These are phyloP conservation scores for Cheilosia urbana DNA, from an alignment of 2,888 invertebrate genomes.

Conservation along the genomic window DNA sequence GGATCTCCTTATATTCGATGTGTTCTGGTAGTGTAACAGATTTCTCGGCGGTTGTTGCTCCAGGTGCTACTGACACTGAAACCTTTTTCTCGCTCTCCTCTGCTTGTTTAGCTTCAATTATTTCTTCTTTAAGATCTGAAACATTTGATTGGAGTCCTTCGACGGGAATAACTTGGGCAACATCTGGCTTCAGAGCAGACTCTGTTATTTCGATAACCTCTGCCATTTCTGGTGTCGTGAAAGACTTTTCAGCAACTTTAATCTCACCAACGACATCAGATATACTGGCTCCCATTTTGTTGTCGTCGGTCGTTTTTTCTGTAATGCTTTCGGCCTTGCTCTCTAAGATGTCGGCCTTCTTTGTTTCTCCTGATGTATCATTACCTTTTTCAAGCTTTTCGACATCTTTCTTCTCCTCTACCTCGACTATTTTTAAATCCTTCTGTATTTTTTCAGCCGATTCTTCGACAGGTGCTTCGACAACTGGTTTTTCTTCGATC, in stretches of 20 bases:
- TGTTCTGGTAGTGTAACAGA: not conserved
- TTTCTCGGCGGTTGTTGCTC: not conserved
- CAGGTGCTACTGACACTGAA: not conserved
- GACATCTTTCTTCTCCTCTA: not conserved
- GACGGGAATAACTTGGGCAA: slow-evolving; percentile 39
- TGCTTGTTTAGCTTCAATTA: slow-evolving; percentile 8
- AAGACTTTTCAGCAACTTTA: slow-evolving; percentile 62
- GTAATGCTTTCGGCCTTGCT: not conserved
- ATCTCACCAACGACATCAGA: slow-evolving; percentile 62
- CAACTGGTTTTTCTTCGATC: not conserved
- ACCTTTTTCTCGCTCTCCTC: slow-evolving; percentile 1
- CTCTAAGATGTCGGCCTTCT: not conserved
- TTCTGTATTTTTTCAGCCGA: not conserved
- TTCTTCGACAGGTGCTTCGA: not conserved
- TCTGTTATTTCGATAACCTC: slow-evolving; percentile 73
- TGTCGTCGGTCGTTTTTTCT: slow-evolving; percentile 13
- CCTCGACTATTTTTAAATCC: not conserved
- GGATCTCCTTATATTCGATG: not conserved
- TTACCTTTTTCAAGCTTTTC: not conserved
- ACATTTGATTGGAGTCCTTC: slow-evolving; percentile 22
- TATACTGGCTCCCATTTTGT: slow-evolving; percentile 22
- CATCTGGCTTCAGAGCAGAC: slow-evolving; percentile 60
- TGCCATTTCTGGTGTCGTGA: slow-evolving; percentile 10
- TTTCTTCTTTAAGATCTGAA: slow-evolving; percentile 10
- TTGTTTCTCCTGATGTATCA: not conserved